These are phyloP conservation scores for Dysmachus trigonus DNA, from an alignment of 2,888 invertebrate genomes.

Conservation along the genomic window DNA sequence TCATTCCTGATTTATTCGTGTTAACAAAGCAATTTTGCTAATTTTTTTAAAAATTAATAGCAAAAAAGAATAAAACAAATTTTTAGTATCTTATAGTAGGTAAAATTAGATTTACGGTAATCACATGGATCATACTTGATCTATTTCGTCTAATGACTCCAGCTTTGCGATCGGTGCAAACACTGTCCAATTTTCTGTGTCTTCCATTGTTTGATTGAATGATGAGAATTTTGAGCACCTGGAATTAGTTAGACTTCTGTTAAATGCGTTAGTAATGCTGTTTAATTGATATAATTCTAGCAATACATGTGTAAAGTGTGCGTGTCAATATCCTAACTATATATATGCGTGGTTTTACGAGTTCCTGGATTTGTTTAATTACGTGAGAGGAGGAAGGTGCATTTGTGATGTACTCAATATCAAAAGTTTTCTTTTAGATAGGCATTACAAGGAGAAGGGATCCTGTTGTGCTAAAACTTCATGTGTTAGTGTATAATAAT, in stretches of 20 bases:
- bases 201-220: constrained; percentile 57
- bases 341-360: background rate
- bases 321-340: background rate
- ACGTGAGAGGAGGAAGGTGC: background rate
- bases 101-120: constrained; percentile 41
- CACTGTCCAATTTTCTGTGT: constrained; percentile 56
- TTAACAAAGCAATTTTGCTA: background rate
- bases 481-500: background rate
- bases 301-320: background rate
- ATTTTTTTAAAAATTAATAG: background rate
- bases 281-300: background rate
- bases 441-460: background rate
- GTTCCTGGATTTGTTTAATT: background rate
- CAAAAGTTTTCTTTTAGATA: background rate
- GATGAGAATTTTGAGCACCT: constrained; percentile 58
- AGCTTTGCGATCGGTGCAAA: constrained; percentile 72
- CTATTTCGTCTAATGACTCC: constrained; percentile 73
- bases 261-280: background rate
- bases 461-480: background rate
- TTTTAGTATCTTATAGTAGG: background rate
- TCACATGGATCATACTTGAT: constrained; percentile 60
- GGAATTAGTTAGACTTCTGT: constrained; percentile 31
- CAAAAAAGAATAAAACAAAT: constrained; percentile 9
- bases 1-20: background rate
- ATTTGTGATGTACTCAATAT: background rate